phyloP scores from a whole-genome alignment of 30 jellyfish, hydroid and myxozoan genomes.

The Calvadosia cruxmelitensis region DNA sequence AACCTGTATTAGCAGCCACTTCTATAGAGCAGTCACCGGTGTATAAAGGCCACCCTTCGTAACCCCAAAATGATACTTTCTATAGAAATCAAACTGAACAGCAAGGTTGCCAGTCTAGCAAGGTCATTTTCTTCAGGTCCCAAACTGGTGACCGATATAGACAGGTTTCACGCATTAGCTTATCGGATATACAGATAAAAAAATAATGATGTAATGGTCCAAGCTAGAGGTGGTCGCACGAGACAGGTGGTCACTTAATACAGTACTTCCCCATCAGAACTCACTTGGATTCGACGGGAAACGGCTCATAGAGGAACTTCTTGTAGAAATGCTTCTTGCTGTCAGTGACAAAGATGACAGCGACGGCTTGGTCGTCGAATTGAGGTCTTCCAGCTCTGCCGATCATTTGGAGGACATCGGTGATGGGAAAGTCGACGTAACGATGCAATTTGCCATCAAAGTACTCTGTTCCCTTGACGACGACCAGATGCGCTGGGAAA shows the following conservation, averaged over 20 bases:
- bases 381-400: conserved; percentile 99
- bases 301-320: conserved; percentile 93
- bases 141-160: no score
- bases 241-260: no score
- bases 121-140: no score
- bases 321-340: conserved; percentile 91
- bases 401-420: conserved; percentile 98
- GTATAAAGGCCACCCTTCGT: no score
- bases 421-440: conserved; percentile 95
- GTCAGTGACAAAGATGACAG: conserved; percentile 93
- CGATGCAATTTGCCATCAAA: conserved; percentile 86
- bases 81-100: no score
- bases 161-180: no score
- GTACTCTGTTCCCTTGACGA: conserved; percentile 94
- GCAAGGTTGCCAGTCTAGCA: no score
- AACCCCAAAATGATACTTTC: no score
- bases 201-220: background rate
- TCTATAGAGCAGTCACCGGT: no score
- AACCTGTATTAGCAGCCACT: no score
- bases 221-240: no score
- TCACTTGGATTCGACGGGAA: conserved; percentile 98
- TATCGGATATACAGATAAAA: background rate
- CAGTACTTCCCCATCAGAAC: no score
- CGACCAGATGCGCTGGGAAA: conserved; percentile 97
- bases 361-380: conserved; percentile 96